Evolutionary conservation across 2,888 invertebrate genomes (phyloP), one percentile per base, ranked within the genome.

Genomic region (Cheiracanthium punctorium): DNA sequence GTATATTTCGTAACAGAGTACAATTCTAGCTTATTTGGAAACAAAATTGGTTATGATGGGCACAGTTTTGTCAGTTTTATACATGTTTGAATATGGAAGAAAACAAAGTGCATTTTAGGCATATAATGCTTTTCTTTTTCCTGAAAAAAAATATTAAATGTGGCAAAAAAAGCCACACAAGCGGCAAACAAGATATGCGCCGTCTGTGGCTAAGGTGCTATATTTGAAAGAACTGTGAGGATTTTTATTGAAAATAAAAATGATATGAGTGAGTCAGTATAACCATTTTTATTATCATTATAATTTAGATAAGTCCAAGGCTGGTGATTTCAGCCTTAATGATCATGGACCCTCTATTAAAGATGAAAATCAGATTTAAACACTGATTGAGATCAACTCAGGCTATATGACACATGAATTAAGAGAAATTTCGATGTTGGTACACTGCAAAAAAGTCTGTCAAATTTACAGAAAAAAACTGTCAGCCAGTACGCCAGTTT

Each of bases 31-130:
- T 1, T 29, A 64, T 64, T 7, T 64, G 8, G 12, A 64, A 64
- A 64, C n/a, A 64, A 20, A 20, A 12, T 64, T 64, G 64, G 64
- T 64, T 17, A 17, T 1, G 64, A 64, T 64, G 20, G 1, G 29
- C 20, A 20, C 1, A 64, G 14, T 64, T 17, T 64, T 64, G 64
- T 64, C 64, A 64, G 64, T 64, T 64, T 64, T 64, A 64, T 64
- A 64, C 8, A 7, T 24, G 1, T 64, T 64, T 20, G 64, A 64
- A 64, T 64, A 64, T 64, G 64, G 64, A 64, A 64, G 64, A n/a
- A 64, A 64, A 64, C 64, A 64, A 64, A 64, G 64, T 64, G 64
- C 64, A 64, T 64, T 64, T n/a, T n/a, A n/a, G n/a, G n/a, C n/a
- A n/a, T n/a, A n/a, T 17, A 28, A 64, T 24, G 64, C 64, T 64